Evolutionary conservation across 2,888 invertebrate genomes (phyloP).

Genomic region (Acleris sparsana): DNA sequence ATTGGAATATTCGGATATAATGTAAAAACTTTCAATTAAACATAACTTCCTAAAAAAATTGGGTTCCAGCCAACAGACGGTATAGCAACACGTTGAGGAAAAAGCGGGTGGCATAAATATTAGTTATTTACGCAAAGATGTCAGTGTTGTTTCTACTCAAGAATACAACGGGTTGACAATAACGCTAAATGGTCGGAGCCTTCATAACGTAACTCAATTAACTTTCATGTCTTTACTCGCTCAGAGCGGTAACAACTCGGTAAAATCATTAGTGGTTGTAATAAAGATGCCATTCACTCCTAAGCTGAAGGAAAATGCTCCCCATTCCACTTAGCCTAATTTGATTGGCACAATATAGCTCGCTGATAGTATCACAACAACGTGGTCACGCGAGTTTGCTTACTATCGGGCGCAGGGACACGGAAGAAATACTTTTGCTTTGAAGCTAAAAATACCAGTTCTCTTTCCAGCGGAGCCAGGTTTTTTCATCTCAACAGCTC

Average conservation of each 20-base stretch:
- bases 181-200: conserved; percentile 13
- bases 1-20: conserved; percentile 37
- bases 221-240: conserved; percentile 31
- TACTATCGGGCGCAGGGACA: conserved; percentile 18
- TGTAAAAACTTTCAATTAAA: conserved; percentile 49
- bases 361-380: conserved; percentile 38
- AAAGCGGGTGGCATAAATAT: conserved; percentile 49
- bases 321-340: conserved; percentile 50
- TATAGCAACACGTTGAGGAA: conserved; percentile 36
- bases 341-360: conserved; percentile 43
- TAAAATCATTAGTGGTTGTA: conserved; percentile 36
- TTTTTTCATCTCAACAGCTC: too few relatives aligned
- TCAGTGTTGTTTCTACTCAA: conserved; percentile 19
- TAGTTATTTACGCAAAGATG: conserved; percentile 25
- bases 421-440: conserved; percentile 21
- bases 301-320: conserved; percentile 40
- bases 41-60: conserved; percentile 49
- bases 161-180: conserved; percentile 18
- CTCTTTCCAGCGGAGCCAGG: not conserved
- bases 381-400: conserved; percentile 41
- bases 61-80: conserved; percentile 53
- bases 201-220: conserved; percentile 32
- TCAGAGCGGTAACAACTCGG: conserved; percentile 28
- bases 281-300: conserved; percentile 40
- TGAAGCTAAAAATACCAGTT: conserved; percentile 13